Conservation (phyloP, 2,888 invertebrate genomes). For the Ypsolopha scabrella region DNA sequence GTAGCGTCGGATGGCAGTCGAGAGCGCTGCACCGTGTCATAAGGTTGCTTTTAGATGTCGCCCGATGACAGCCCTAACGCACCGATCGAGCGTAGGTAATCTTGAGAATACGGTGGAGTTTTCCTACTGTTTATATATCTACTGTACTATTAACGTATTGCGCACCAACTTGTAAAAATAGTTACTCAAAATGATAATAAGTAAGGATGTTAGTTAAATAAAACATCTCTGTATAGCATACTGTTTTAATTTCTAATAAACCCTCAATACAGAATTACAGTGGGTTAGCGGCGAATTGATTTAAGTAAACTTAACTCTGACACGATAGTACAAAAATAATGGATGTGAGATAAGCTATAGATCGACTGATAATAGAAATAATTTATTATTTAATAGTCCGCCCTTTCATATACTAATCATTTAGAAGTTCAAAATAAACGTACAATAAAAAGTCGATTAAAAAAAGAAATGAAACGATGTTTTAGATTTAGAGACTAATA, state of each 20-base stretch:
- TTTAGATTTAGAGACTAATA: conserved; percentile 12
- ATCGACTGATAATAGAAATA: conserved; percentile 24
- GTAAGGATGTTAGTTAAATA: conserved; percentile 27
- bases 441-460: conserved; percentile 1
- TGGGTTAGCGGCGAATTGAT: conserved; percentile 59
- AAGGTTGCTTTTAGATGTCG: too few species aligned
- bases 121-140: too few species aligned
- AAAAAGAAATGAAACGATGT: neutral
- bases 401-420: conserved; percentile 18
- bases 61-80: too few species aligned
- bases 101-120: too few species aligned
- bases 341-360: conserved; percentile 35
- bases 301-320: conserved; percentile 61
- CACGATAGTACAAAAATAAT: conserved; percentile 65
- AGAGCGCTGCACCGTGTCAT: too few species aligned
- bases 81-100: too few species aligned
- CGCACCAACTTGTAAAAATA: too few species aligned
- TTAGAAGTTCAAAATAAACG: neutral
- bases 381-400: conserved; percentile 18
- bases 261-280: conserved; percentile 66
- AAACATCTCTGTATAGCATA: conserved; percentile 62
- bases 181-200: too few species aligned
- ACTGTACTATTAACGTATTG: too few species aligned
- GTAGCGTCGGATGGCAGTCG: too few species aligned
- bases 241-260: conserved; percentile 70